Base-by-base conservation (phyloP, 2,797 vertebrate species). In the Urocyon cinereoargenteus region DNA sequence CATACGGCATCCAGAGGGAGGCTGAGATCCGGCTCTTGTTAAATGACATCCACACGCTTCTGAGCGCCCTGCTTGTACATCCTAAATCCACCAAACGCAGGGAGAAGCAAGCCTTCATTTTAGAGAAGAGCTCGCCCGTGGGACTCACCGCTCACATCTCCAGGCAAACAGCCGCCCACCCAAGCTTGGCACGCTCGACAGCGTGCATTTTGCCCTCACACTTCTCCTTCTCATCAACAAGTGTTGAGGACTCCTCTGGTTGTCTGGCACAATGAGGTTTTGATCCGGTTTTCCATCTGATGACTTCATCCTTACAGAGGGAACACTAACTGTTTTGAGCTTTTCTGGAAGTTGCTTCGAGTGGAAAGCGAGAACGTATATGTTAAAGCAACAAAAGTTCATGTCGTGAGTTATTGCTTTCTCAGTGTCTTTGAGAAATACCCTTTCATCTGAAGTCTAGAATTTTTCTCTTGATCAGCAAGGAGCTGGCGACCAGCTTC, bases 381-480 rank as follows among this genome's bases (percentile, higher is more conserved):
- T 5, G 51, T 51, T 15, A 19, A 2, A 16, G 15, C 45, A 2
- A 34, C 68, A 8, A 16, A 26, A n/a, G n/a, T 2, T 51, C 78
- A 2, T 0, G 18, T 6, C 5, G 3, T 9, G 92, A 75, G 59
- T 8, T 14, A 11, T 3, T 26, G 53, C 78, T 77, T 87, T 95
- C 70, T 95, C 31, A 0, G 15, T 24, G 0, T 4, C 8, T 34
- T 21, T 1, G 18, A 86, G 51, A 22, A 51, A 93, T 79, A 84
- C 75, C 93, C 57, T 97, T 96, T 55, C 73, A 14, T 90, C 14
- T 73, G 66, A 96, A 79, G 45, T 82, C 95, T 61, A 55, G 95
- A 93, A 91, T 49, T 96, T 86, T 97, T 95, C 97, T 95, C 91
- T 87, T 87, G 96, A 84, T 96, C 96, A 94, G 97, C 85, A 97